Evolutionary conservation across 2,113 vertebrate species (phyloP).

Genomic region (Dendrocopos noguchii): DNA sequence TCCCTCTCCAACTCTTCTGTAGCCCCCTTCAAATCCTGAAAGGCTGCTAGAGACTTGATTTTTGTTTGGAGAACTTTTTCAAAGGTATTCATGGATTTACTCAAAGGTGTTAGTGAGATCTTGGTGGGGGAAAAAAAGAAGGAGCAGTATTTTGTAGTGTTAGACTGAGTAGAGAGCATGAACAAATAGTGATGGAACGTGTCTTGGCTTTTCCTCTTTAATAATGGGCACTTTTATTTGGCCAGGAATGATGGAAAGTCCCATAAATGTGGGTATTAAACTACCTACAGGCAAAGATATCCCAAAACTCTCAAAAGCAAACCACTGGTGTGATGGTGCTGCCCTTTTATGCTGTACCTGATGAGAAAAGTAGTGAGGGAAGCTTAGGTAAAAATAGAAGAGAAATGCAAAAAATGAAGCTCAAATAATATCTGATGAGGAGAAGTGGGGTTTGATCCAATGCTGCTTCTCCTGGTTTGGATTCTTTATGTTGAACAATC

Average conservation of each 20-base stretch:
- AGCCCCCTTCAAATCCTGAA: too few species aligned
- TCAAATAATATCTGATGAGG: not conserved
- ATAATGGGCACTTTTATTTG: not conserved
- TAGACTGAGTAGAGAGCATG: not conserved
- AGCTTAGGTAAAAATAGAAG: not conserved
- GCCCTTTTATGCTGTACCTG: not conserved
- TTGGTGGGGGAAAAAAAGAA: not conserved
- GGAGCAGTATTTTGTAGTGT: not conserved
- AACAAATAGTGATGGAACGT: not conserved
- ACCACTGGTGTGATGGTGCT: not conserved
- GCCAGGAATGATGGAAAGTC: not conserved
- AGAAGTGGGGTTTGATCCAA: not conserved
- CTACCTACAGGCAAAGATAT: not conserved
- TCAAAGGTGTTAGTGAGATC: not conserved
- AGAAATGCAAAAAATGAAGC: not conserved
- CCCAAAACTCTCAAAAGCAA: not conserved
- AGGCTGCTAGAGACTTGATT: not conserved
- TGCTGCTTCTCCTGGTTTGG: not conserved
- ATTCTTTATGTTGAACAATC: constrained; percentile 15
- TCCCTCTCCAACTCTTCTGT: too few species aligned
- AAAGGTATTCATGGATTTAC: not conserved
- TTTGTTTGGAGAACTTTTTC: not conserved
- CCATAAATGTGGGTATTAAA: not conserved
- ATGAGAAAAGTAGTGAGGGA: not conserved
- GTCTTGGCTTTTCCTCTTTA: not conserved